Percentiles rank a stretch among this genome's conserved stretches.
phyloP scores from a whole-genome alignment of 2,888 invertebrate genomes.

The Lepidonotus clava region DNA sequence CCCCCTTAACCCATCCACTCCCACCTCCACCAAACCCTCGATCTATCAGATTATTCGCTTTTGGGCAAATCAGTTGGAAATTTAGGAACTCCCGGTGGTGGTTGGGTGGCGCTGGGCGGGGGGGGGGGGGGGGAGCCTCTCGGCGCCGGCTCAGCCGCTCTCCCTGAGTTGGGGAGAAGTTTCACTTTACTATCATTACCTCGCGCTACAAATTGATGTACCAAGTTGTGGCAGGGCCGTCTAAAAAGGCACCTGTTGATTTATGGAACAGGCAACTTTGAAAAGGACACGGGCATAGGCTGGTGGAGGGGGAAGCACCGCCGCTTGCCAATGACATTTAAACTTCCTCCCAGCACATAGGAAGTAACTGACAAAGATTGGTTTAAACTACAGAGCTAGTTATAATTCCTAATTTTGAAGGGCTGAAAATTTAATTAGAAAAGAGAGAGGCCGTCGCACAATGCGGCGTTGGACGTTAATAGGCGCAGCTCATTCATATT shows the following conservation, averaged over 20 bases:
- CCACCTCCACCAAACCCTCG: background rate
- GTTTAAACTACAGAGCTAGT: slow-evolving; percentile 25
- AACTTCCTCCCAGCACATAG: slow-evolving; percentile 32
- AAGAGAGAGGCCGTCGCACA: slow-evolving; percentile 15
- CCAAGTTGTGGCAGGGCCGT: slow-evolving; percentile 20
- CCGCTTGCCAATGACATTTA: slow-evolving; percentile 36
- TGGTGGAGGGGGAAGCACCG: too few species aligned
- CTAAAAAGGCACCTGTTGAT: slow-evolving; percentile 14
- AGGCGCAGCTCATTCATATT: slow-evolving; percentile 14
- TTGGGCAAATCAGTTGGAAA: background rate
- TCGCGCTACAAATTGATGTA: slow-evolving; percentile 19
- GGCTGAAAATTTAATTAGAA: slow-evolving; percentile 40
- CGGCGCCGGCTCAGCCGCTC: background rate
- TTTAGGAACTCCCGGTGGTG: background rate
- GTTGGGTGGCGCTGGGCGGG: background rate
- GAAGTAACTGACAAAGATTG: slow-evolving; percentile 46
- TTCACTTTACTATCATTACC: slow-evolving; percentile 23
- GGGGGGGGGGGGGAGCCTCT: background rate
- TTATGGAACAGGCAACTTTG: slow-evolving; percentile 30
- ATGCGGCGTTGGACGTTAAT: background rate
- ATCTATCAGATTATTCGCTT: slow-evolving; percentile 4
- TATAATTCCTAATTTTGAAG: slow-evolving; percentile 43
- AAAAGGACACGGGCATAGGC: slow-evolving; percentile 20
- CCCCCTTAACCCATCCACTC: background rate
- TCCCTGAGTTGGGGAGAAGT: background rate